Percentiles rank a stretch among this genome's conserved stretches.
These are phyloP conservation scores for Patella ulyssiponensis DNA, from an alignment of 2,888 invertebrate genomes.

Conservation along the genomic window DNA sequence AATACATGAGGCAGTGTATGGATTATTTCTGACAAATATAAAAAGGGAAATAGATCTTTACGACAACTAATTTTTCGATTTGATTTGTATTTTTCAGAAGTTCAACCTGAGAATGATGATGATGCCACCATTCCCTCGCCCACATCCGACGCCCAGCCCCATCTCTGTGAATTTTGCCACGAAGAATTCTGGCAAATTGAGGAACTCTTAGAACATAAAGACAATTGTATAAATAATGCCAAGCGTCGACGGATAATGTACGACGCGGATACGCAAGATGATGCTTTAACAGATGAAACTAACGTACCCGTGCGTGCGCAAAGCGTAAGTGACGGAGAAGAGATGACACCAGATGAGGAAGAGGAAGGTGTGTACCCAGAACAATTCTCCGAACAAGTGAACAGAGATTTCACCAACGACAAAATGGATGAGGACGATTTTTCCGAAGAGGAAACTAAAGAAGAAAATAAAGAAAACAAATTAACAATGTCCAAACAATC, in stretches of 20 bases:
- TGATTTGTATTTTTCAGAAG: background rate
- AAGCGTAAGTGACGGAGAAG: background rate
- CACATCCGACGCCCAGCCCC: background rate
- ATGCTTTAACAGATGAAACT: background rate
- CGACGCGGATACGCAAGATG: background rate
- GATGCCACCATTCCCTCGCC: background rate
- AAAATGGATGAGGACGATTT: slow-evolving; percentile 34
- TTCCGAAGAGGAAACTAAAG: slow-evolving; percentile 42
- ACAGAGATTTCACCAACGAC: background rate
- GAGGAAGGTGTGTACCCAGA: background rate
- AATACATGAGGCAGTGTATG: too few relatives aligned
- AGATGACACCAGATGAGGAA: background rate
- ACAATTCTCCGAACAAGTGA: background rate
- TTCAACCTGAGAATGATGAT: background rate
- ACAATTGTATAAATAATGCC: background rate
- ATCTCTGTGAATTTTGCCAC: slow-evolving; percentile 2
- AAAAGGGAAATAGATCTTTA: too few relatives aligned
- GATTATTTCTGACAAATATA: too few relatives aligned
- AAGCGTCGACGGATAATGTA: background rate
- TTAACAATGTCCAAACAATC: slow-evolving; percentile 20
- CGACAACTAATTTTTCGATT: too few relatives aligned
- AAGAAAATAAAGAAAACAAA: slow-evolving; percentile 32
- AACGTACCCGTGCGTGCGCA: background rate
- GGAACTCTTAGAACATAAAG: background rate
- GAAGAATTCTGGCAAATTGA: slow-evolving; percentile 1